Base-by-base conservation (phyloP, 1,140 invertebrate genomes). In the Bombus difficillimus region DNA sequence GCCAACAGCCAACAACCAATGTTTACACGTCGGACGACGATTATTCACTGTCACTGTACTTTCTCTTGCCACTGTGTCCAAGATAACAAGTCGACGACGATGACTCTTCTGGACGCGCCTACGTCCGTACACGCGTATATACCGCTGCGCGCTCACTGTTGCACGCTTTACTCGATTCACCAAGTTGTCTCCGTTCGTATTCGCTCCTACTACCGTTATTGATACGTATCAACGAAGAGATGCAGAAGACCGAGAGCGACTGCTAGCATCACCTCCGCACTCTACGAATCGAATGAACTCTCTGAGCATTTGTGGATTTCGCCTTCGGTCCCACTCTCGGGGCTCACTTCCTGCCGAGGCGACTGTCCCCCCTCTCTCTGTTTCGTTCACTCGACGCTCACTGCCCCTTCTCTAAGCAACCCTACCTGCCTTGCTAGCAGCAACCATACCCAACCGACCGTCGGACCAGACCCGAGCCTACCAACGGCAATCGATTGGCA, bases 401-500 rank as follows among this genome's bases (percentile, higher is more conserved):
- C 57, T 64, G 76, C 25, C 66, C 82, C 32, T 59, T 77, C 88
- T 57, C 76, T 18, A 28, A 62, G 41, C 47, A 13, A 18, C 47
- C 69, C 64, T 77, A 69, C 69, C 57, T 62, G 28, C 34, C 37
- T 59, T 22, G 59, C 71, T 64, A 59, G 76, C 66, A 84, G 81
- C 83, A 76, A 89, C 64, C 85, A 74, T 77, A 81, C 68, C 85
- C 85, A 87, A 91, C 88, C 59, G 91, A 76, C 83, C 90, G 89
- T 88, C 86, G 76, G 89, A 89, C 86, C 86, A 80, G 81, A 88
- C 78, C 62, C 91, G 88, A 90, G 89, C 86, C 86, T 84, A 85
- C 83, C 85, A 84, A 83, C 79, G 88, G 79, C 86, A 92, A 95
- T 95, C 94, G 94, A 95, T 95, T 95, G 94, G 94, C 89, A 92